Percentiles rank a stretch among this genome's conserved stretches.
phyloP scores from a whole-genome alignment of 2,113 vertebrate genomes.

The Sinocyclocheilus grahami region DNA sequence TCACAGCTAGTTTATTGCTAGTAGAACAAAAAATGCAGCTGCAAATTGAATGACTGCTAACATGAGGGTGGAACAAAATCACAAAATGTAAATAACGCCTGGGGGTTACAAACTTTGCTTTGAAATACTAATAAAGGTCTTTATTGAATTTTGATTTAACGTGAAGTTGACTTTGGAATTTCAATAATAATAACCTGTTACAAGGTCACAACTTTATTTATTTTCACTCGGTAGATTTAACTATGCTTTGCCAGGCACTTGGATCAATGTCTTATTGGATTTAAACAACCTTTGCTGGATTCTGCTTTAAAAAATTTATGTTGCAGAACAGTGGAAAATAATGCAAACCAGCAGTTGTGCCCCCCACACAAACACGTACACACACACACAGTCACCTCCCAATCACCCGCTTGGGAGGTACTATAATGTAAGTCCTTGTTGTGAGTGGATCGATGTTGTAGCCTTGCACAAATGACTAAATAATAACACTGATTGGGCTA shows the following conservation, averaged over 20 bases:
- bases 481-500: slow-evolving; percentile 29
- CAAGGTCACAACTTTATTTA: slow-evolving; percentile 38
- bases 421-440: slow-evolving; percentile 32
- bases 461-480: slow-evolving; percentile 28
- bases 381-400: not conserved
- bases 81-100: slow-evolving; percentile 19
- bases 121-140: slow-evolving; percentile 25
- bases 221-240: slow-evolving; percentile 39
- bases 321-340: slow-evolving; percentile 29
- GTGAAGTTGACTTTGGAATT: slow-evolving; percentile 14
- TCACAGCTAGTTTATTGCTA: not conserved
- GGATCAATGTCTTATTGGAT: slow-evolving; percentile 58
- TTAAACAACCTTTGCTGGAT: slow-evolving; percentile 47
- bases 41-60: not conserved
- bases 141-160: slow-evolving; percentile 36
- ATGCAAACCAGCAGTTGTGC: slow-evolving; percentile 10
- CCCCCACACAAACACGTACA: not conserved
- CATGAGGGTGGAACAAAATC: not conserved
- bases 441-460: slow-evolving; percentile 17
- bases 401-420: not conserved
- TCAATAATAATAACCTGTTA: slow-evolving; percentile 48
- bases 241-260: slow-evolving; percentile 28
- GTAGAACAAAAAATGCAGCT: not conserved
- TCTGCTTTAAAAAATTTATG: slow-evolving; percentile 54
- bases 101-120: slow-evolving; percentile 12